Percentiles rank a stretch among this genome's conserved stretches.
These are phyloP conservation scores for Mastacembelus armatus DNA, from an alignment of 2,797 vertebrate genomes.

Conservation along the genomic window DNA sequence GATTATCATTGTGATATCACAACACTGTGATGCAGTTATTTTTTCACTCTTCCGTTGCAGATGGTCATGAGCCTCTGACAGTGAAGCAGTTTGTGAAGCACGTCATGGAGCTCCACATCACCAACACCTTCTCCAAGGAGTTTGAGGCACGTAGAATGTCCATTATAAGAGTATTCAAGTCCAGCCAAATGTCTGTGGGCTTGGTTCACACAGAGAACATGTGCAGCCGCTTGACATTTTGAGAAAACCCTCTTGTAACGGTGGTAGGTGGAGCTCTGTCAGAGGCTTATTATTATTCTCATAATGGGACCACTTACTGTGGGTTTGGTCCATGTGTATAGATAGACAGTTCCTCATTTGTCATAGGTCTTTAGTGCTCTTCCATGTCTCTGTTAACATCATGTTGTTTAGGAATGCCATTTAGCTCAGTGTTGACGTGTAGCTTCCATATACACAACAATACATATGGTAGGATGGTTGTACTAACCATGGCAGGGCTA, in stretches of 20 bases:
- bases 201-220: neutral
- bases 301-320: neutral
- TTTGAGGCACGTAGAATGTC: slow-evolving; percentile 89
- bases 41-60: slow-evolving; percentile 54
- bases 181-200: neutral
- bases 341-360: slow-evolving; percentile 20
- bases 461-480: neutral
- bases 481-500: slow-evolving; percentile 8
- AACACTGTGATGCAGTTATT: neutral
- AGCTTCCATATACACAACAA: neutral
- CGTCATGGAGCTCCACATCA: slow-evolving; percentile 93
- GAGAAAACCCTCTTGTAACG: neutral
- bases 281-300: neutral
- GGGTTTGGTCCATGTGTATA: slow-evolving; percentile 11
- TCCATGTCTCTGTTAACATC: slow-evolving; percentile 72
- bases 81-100: slow-evolving; percentile 97
- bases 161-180: neutral
- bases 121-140: slow-evolving; percentile 94
- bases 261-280: neutral
- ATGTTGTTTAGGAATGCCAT: slow-evolving; percentile 26
- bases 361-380: slow-evolving; percentile 66
- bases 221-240: neutral
- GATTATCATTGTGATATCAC: neutral
- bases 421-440: slow-evolving; percentile 10
- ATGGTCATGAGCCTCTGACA: slow-evolving; percentile 92